Evolutionary conservation across 53 echinoderm and acorn worm genomes (phyloP), one percentile per base, ranked within the genome.

Genomic region (Echinometra lucunter): DNA sequence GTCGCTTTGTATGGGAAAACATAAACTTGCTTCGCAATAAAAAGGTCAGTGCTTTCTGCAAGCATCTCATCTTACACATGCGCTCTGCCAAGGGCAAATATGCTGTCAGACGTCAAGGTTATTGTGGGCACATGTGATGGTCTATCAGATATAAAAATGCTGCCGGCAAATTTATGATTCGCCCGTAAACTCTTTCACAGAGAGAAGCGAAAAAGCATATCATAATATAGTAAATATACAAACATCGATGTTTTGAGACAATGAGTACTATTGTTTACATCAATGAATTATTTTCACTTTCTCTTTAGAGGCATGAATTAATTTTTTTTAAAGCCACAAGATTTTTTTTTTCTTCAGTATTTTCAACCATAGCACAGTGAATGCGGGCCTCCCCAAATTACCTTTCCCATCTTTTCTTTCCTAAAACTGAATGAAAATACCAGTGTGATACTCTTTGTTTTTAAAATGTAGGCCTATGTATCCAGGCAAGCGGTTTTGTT

Each of bases 111-210:
- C 85, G 47, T 47, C 85, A 85, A 85, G 85, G 85, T 49, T 85
- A 85, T 45, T 85, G n/a, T n/a, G 27, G 49, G 15, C 45, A n/a
- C 85, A 85, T 49, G 49, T 85, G 49, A 49, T 85, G 78, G 38
- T 49, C 85, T 4, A n/a, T 7, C 5, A 45, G 28, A 85, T 49
- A 85, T n/a, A 35, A 30, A 47, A 45, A 7, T n/a, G 49, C 11
- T 23, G 85, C 85, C 49, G 85, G 49, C 47, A 85, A 85, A 85
- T 85, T 45, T 85, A 85, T 85, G 85, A 85, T 85, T 85, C 85
- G 25, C 19, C 83, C 49, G 45, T 47, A 49, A 47, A 85, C 38
- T 45, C 12, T 17, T 85, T 27, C 49, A 38, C 19, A 21, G 6
- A 19, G 85, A 85, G 45, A 85, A 53, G 85, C 85, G 30, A 11